phyloP scores from a whole-genome alignment of 2,113 vertebrate species.

The Eleginops maclovinus region DNA sequence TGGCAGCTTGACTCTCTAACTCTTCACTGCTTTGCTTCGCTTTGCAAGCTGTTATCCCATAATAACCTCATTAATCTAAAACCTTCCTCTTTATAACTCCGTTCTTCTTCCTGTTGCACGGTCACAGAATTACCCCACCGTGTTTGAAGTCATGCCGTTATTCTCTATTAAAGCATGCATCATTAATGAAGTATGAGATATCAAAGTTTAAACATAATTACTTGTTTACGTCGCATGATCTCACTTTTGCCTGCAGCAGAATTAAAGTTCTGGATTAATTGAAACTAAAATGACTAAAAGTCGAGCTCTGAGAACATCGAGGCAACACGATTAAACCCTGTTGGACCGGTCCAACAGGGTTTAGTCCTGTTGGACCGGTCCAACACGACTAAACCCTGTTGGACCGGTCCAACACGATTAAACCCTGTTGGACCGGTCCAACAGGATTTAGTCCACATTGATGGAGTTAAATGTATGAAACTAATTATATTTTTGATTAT shows the following conservation, averaged over 20 bases:
- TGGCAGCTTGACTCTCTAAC: constrained; percentile 42
- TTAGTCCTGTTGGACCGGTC: no score
- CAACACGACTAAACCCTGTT: no score
- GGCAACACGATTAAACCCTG: no score
- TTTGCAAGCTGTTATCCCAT: constrained; percentile 23
- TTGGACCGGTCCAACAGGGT: no score
- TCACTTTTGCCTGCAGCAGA: constrained; percentile 7
- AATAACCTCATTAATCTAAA: constrained; percentile 3
- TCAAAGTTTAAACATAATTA: not conserved
- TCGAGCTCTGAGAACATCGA: constrained; percentile 8
- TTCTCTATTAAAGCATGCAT: constrained; percentile 59
- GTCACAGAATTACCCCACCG: constrained; percentile 64
- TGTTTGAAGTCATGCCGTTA: constrained; percentile 26
- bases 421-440: no score
- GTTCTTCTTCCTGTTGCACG: constrained; percentile 58
- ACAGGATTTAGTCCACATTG: no score
- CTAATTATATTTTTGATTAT: no score
- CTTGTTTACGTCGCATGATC: constrained; percentile 39
- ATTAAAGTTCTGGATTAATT: constrained; percentile 6
- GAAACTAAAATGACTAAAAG: constrained; percentile 66
- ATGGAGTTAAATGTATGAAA: no score
- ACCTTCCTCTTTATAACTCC: constrained; percentile 27
- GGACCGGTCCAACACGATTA: no score
- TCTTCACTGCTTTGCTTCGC: constrained; percentile 44
- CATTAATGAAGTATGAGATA: constrained; percentile 30